Percentiles rank a stretch among this genome's conserved stretches.
Conservation (phyloP, 2,113 vertebrate species). For the Ictalurus punctatus region DNA sequence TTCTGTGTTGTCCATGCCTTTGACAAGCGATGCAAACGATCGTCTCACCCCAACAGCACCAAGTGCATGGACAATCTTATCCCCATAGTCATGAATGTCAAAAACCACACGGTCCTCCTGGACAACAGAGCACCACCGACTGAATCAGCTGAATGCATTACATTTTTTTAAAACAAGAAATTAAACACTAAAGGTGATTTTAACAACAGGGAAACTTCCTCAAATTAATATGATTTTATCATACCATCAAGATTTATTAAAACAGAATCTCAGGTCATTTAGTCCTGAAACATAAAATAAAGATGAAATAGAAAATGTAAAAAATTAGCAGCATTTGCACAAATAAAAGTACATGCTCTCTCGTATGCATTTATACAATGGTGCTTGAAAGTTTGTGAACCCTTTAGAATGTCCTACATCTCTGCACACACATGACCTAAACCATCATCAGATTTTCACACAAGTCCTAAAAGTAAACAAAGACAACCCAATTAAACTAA, state of each 20-base stretch:
- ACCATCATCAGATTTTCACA: too few species aligned
- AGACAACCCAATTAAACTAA: too few species aligned
- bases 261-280: background rate
- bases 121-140: background rate
- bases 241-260: background rate
- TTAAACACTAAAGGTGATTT: background rate
- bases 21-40: constrained; percentile 77
- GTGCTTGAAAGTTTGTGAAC: too few species aligned
- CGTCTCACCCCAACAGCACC: constrained; percentile 62
- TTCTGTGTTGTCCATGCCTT: constrained; percentile 77
- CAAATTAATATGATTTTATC: background rate
- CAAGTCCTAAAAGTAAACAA: too few species aligned
- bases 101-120: constrained; percentile 76
- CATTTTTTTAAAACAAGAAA: background rate
- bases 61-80: constrained; percentile 66
- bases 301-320: background rate
- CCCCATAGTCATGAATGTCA: constrained; percentile 80
- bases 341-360: background rate
- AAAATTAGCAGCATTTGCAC: background rate
- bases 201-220: background rate
- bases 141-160: background rate
- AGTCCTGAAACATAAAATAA: background rate
- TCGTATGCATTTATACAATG: background rate
- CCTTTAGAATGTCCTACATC: too few species aligned
- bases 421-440: too few species aligned